These are phyloP conservation scores for Machimus atricapillus DNA, from an alignment of 2,888 invertebrate genomes.

Conservation along the genomic window DNA sequence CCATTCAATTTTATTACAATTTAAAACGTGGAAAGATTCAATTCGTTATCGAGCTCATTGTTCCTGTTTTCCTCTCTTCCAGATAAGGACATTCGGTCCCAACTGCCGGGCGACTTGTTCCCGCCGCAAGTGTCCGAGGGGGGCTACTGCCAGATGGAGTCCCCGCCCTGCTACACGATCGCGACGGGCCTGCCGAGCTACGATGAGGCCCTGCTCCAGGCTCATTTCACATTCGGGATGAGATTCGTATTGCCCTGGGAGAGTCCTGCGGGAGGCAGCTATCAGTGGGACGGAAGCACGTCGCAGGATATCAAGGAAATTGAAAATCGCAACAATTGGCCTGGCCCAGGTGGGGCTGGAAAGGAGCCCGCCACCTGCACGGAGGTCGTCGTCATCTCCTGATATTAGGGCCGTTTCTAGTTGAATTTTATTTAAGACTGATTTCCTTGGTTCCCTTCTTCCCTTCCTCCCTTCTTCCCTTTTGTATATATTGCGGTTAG, in stretches of 20 bases:
- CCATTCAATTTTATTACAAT: background rate
- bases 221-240: slow-evolving; percentile 52
- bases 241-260: slow-evolving; percentile 49
- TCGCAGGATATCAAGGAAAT: slow-evolving; percentile 15
- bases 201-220: slow-evolving; percentile 68
- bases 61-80: slow-evolving; percentile 38
- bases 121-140: slow-evolving; percentile 50
- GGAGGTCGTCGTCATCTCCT: slow-evolving; percentile 43
- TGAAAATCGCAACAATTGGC: slow-evolving; percentile 11
- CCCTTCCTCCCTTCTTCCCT: background rate
- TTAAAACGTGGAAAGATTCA: slow-evolving; percentile 18
- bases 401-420: slow-evolving; percentile 31
- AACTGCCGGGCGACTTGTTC: slow-evolving; percentile 51
- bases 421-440: slow-evolving; percentile 43
- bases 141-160: slow-evolving; percentile 63
- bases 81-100: slow-evolving; percentile 62
- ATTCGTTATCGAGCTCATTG: slow-evolving; percentile 2
- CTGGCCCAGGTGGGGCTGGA: background rate
- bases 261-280: background rate
- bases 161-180: slow-evolving; percentile 70
- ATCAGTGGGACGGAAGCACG: slow-evolving; percentile 52
- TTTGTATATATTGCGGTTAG: slow-evolving; percentile 18
- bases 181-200: slow-evolving; percentile 71
- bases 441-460: slow-evolving; percentile 13
- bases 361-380: slow-evolving; percentile 2